Percentiles rank a stretch among this genome's conserved stretches.
Evolutionary conservation across 2,797 vertebrate species (phyloP).

Genomic region (Dermochelys coriacea): DNA sequence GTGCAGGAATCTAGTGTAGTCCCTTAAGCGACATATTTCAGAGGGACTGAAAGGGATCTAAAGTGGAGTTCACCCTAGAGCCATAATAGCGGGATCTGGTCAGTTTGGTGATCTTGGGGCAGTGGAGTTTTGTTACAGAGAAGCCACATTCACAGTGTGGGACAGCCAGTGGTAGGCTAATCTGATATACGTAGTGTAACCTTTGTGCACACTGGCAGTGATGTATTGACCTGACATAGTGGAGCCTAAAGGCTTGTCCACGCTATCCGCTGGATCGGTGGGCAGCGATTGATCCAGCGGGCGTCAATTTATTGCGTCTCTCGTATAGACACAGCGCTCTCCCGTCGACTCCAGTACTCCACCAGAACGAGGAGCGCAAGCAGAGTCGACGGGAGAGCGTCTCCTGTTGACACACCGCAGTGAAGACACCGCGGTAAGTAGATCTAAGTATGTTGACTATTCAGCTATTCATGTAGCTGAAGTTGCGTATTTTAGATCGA

Average conservation of each 20-base stretch:
- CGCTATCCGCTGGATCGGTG: no score
- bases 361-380: no score
- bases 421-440: no score
- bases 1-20: not conserved
- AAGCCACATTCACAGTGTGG: not conserved
- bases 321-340: no score
- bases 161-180: not conserved
- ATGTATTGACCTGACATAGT: not conserved
- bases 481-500: no score
- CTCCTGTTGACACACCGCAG: no score
- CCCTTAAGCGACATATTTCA: not conserved
- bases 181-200: fast-evolving
- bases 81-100: not conserved
- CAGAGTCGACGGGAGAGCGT: no score
- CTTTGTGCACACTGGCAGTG: not conserved
- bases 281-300: no score
- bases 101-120: not conserved
- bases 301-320: no score
- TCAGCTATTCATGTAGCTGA: no score
- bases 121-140: not conserved
- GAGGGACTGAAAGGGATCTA: not conserved
- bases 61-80: not conserved
- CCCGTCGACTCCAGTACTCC: no score
- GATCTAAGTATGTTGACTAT: no score
- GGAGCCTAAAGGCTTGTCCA: not conserved